Conservation (phyloP, 1,140 invertebrate genomes). For the Rhopalosiphum maidis region DNA sequence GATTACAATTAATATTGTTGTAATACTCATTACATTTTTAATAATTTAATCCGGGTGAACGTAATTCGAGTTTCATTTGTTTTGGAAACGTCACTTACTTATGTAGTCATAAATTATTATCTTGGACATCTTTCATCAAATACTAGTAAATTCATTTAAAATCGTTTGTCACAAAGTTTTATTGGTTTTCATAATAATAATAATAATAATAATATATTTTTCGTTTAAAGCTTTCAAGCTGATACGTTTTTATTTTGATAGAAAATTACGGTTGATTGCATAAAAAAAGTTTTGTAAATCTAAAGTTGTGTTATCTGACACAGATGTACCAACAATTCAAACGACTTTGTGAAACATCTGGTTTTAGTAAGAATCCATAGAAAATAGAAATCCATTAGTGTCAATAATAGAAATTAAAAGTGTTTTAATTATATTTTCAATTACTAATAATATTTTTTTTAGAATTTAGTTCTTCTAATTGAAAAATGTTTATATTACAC, state of each 20-base stretch:
- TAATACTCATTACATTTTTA: neutral
- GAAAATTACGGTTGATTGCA: neutral
- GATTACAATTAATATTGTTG: neutral
- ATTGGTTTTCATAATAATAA: neutral
- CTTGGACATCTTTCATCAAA: neutral
- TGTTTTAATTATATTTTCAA: neutral
- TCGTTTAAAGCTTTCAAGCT: neutral
- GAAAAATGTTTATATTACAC: neutral
- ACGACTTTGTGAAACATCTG: neutral
- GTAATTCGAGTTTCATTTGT: neutral
- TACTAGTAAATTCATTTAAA: neutral
- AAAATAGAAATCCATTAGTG: neutral
- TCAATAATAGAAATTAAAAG: neutral
- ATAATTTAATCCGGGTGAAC: neutral
- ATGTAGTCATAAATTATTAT: neutral
- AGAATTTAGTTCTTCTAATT: neutral
- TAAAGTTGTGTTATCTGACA: neutral
- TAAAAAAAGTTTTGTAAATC: neutral
- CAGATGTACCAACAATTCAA: neutral
- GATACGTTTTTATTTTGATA: neutral
- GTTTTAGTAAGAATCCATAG: neutral
- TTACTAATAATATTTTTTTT: neutral
- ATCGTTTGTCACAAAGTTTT: neutral
- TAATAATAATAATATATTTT: neutral
- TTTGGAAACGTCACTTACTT: neutral